Conservation (phyloP, 2,797 vertebrate genomes). For the Steatocranus sp. region DNA sequence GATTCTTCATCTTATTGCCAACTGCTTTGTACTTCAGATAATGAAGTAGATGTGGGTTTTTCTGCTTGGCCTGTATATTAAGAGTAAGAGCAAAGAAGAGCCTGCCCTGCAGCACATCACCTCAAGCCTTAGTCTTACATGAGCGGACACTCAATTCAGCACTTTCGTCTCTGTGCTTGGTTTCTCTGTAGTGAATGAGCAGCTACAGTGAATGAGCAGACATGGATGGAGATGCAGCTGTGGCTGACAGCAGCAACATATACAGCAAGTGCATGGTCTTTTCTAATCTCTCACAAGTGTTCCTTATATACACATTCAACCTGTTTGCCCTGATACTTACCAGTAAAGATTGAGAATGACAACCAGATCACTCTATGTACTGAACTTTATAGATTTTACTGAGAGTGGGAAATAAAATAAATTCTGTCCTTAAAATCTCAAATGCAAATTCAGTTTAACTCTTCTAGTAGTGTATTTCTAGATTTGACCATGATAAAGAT, state of each 20-base stretch:
- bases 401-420: background rate
- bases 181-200: conserved; percentile 20
- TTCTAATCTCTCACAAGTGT: background rate
- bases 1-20: conserved; percentile 6
- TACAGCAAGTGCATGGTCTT: background rate
- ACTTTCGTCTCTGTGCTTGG: conserved; percentile 14
- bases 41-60: conserved; percentile 1
- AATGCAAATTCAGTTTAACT: background rate
- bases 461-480: background rate
- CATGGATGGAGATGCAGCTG: conserved; percentile 6
- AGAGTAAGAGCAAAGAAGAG: background rate
- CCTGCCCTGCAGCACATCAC: background rate
- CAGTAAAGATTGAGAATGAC: background rate
- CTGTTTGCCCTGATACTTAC: background rate
- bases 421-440: background rate
- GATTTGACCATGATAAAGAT: background rate
- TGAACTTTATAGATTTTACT: background rate
- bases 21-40: background rate
- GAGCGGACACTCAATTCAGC: conserved; percentile 56
- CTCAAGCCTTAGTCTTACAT: conserved; percentile 39
- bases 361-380: background rate
- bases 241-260: conserved; percentile 18
- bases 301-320: background rate
- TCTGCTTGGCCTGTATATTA: conserved; percentile 18
- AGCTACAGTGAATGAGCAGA: conserved; percentile 26